Percentiles rank a stretch among this genome's conserved stretches.
Conservation (phyloP, 2,797 vertebrate species). For the Melanotaenia nigrans region DNA sequence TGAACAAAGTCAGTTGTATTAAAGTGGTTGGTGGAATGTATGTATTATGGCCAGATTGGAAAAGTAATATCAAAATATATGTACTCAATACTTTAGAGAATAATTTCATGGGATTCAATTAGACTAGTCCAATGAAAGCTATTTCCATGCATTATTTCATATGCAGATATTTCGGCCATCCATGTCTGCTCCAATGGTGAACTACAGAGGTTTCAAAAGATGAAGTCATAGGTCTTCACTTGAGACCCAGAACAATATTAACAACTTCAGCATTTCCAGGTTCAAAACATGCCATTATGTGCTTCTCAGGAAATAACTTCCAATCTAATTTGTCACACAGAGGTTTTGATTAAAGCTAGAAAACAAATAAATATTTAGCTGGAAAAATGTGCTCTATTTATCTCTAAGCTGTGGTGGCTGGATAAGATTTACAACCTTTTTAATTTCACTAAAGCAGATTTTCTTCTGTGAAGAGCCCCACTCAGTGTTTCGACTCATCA, state of each 20-base stretch:
- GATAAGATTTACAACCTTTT: slow-evolving; percentile 13
- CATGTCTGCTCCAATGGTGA: background rate
- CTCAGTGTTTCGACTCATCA: slow-evolving; percentile 49
- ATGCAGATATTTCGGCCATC: background rate
- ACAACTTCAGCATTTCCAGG: background rate
- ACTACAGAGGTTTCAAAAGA: background rate
- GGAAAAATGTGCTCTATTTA: background rate
- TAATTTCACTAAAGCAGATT: slow-evolving; percentile 31
- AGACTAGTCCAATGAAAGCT: background rate
- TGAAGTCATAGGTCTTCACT: background rate
- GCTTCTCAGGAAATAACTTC: background rate
- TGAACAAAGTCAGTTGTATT: background rate
- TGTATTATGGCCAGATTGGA: too few relatives aligned
- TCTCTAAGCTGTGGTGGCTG: background rate
- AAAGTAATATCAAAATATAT: background rate
- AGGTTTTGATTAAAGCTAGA: background rate
- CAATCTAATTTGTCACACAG: background rate
- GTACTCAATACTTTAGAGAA: background rate
- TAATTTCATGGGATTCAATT: background rate
- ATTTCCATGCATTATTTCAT: background rate
- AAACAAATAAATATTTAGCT: background rate
- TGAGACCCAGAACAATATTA: background rate
- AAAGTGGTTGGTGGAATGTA: background rate
- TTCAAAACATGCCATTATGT: background rate
- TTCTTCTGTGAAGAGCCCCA: slow-evolving; percentile 19